Evolutionary conservation across 2,113 vertebrate genomes (phyloP).

Genomic region (Chloropsis cyanopogon): DNA sequence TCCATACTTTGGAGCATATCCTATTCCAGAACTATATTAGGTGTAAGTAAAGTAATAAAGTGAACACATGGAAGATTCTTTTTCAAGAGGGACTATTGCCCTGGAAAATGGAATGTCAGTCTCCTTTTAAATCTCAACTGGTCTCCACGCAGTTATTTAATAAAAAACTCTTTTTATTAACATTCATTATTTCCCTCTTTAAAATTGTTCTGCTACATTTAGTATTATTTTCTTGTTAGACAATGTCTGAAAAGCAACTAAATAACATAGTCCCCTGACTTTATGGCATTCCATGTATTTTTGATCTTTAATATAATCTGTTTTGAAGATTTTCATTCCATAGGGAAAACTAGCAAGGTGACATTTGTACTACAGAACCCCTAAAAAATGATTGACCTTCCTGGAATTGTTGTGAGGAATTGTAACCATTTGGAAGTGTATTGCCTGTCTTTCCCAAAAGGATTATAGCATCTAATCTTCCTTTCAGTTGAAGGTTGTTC

Average conservation of each 20-base stretch:
- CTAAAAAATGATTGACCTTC: not conserved
- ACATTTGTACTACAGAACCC: not conserved
- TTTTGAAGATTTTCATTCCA: conserved; percentile 32
- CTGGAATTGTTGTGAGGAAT: conserved; percentile 21
- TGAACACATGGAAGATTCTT: conserved; percentile 70
- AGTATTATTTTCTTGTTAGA: conserved; percentile 53
- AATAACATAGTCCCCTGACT: conserved; percentile 9
- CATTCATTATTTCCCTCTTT: conserved; percentile 64
- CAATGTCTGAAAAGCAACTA: conserved; percentile 29
- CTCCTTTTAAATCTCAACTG: conserved; percentile 67
- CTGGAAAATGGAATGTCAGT: conserved; percentile 50
- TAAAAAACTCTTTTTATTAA: conserved; percentile 62
- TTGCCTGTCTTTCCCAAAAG: not conserved
- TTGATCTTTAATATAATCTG: conserved; percentile 48
- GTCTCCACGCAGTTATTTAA: conserved; percentile 63
- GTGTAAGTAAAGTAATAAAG: conserved; percentile 73
- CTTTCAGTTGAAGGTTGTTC: conserved; percentile 88
- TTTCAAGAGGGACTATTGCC: conserved; percentile 60
- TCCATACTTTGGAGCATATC: conserved; percentile 31
- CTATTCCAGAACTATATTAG: conserved; percentile 70
- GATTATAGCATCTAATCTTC: conserved; percentile 36
- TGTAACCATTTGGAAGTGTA: not conserved
- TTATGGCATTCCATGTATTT: conserved; percentile 26
- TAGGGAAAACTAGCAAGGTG: not conserved
- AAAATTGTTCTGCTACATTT: conserved; percentile 60